phyloP scores from a whole-genome alignment of 2,888 invertebrate species.

The Thysanoteuthis rhombus region DNA sequence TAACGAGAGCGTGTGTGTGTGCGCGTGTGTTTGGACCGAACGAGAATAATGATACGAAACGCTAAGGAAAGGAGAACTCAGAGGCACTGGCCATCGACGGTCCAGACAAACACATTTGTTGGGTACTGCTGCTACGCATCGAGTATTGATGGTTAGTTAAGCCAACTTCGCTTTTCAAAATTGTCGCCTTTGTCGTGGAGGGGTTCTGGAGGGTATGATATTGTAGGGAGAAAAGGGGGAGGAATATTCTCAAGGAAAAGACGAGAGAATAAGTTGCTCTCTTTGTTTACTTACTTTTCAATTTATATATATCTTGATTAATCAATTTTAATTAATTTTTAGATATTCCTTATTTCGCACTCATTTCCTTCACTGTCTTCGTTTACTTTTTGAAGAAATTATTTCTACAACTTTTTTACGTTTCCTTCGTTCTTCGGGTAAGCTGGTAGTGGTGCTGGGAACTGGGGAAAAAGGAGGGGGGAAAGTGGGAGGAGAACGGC shows the following conservation, averaged over 20 bases:
- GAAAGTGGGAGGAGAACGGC: constrained; percentile 13
- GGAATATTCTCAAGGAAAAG: neutral
- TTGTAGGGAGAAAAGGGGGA: no score
- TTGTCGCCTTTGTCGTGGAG: neutral
- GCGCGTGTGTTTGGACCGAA: neutral
- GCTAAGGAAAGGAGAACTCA: neutral
- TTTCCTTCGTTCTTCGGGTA: neutral
- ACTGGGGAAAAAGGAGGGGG: neutral
- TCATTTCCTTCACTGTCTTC: neutral
- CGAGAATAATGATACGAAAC: neutral
- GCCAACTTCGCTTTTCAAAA: neutral
- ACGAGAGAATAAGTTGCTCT: neutral
- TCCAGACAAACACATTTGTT: neutral
- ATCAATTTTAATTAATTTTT: neutral
- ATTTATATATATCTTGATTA: neutral
- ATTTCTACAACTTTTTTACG: neutral
- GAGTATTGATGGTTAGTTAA: neutral
- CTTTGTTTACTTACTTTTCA: neutral
- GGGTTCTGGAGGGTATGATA: no score
- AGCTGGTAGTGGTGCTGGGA: neutral
- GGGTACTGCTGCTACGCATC: neutral
- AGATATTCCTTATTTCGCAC: neutral
- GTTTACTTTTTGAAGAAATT: neutral
- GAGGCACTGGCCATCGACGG: neutral
- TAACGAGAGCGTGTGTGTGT: neutral